Conservation (phyloP, 2,888 invertebrate genomes). For the Alloscopus bannaensis region DNA sequence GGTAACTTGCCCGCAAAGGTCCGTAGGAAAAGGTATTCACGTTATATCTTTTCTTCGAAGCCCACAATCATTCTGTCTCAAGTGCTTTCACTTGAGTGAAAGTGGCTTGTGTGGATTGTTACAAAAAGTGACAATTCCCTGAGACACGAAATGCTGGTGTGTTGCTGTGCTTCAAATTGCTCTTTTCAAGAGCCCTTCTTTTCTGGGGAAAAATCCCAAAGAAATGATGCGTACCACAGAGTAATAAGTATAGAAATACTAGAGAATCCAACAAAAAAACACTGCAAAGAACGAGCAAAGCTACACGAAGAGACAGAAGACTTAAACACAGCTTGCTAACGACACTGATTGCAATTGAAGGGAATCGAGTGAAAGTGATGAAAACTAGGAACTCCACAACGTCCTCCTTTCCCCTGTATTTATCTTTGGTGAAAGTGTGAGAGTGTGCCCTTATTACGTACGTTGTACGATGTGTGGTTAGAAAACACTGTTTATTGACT, state of each 20-base stretch:
- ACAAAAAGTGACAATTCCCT: no score
- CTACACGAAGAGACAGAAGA: no score
- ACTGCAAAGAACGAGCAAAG: no score
- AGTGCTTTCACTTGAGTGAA: no score
- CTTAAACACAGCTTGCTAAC: background rate
- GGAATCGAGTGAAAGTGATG: constrained; percentile 17
- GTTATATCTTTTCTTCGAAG: no score
- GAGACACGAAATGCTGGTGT: no score
- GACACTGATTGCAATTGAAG: constrained; percentile 26
- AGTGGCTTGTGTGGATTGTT: no score
- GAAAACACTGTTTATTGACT: constrained; percentile 53
- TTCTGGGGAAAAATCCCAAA: background rate
- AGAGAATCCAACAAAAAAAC: background rate
- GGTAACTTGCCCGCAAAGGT: no score
- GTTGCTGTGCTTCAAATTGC: background rate
- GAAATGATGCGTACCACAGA: background rate
- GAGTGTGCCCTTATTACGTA: background rate
- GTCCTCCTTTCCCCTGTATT: constrained; percentile 9
- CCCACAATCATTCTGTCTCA: no score
- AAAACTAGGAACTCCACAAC: background rate
- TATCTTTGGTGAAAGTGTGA: no score
- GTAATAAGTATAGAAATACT: no score
- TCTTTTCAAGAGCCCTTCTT: background rate
- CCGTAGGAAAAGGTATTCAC: no score
- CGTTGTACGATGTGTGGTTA: constrained; percentile 38